Conservation (phyloP, 1,140 invertebrate genomes). For the Drosophila obscura region DNA sequence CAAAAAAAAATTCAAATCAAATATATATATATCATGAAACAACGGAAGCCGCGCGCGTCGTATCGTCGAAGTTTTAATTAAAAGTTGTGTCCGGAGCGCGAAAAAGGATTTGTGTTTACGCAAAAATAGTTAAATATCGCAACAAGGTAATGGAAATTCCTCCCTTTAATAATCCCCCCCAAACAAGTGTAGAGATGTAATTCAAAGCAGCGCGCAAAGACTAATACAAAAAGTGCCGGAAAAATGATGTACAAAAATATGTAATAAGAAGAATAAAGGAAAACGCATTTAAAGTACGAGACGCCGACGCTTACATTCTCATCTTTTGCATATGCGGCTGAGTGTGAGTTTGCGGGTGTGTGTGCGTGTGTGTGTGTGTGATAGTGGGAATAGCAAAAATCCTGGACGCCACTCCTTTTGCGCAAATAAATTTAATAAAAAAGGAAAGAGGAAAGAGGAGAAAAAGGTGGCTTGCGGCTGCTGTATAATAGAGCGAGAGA, state of each 20-base stretch:
- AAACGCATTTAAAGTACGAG: background rate
- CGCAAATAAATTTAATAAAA: conserved; percentile 60
- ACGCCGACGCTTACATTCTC: conserved; percentile 2
- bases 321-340: conserved; percentile 3
- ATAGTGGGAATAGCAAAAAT: conserved; percentile 41
- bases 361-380: conserved; percentile 27
- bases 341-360: too few relatives aligned
- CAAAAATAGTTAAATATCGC: too few relatives aligned
- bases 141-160: too few relatives aligned
- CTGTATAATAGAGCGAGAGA: conserved; percentile 31
- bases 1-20: too few relatives aligned
- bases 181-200: background rate
- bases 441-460: conserved; percentile 50
- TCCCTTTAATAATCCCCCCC: too few relatives aligned
- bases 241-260: background rate
- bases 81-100: too few relatives aligned
- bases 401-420: conserved; percentile 76
- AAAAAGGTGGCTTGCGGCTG: conserved; percentile 14
- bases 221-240: background rate
- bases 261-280: too few relatives aligned
- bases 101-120: too few relatives aligned
- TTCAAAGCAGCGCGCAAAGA: conserved; percentile 2
- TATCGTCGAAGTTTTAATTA: too few relatives aligned
- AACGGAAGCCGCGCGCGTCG: too few relatives aligned
- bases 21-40: too few relatives aligned